Base-by-base conservation (phyloP, 2,113 vertebrate genomes). In the Panthera leo region DNA sequence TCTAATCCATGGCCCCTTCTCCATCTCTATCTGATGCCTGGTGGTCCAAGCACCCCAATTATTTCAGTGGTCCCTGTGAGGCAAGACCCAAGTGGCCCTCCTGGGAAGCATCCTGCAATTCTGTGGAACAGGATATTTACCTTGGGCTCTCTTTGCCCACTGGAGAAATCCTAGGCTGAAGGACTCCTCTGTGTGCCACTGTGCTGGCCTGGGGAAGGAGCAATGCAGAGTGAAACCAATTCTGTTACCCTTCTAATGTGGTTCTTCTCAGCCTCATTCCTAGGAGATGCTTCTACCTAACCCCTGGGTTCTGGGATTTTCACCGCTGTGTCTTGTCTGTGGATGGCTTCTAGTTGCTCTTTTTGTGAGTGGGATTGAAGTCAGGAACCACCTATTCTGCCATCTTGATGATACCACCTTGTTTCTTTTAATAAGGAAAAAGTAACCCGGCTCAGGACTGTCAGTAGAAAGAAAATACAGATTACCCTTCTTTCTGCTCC, bases 351-450 rank as follows among this genome's bases (percentile, higher is more conserved):
- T 29, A 55, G 18, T 15, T 53, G 1, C 2, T 63, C 36, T 85
- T 88, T 29, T 16, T 61, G 31, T 45, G n/a, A 65, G 34, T 36
- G 29, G 45, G 23, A 36, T 0, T 83, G 21, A 76, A 68, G 68
- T 83, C n/a, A 89, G 55, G 45, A 75, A 58, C 29, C 45, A 76
- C 68, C 58, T 68, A 15, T 48, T 68, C n/a, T 76, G 13, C 31
- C 25, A 48, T 89, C 29, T 83, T 68, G 61, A 58, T 34, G 55
- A 25, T 13, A 65, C 92, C 36, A 48, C 76, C 23, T 25, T n/a
- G 27, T 82, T 97, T 92, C 15, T 94, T 63, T 84, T 71, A 76
- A 63, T 79, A 73, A 92, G 65, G 6, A 42, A 85, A 78, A 85
- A 65, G 11, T 80, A 82, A 80, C 6, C 25, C 65, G 29, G 34